These are phyloP conservation scores for Orbicella faveolata DNA, from an alignment of 64 coral and sea anemone genomes.

Conservation along the genomic window DNA sequence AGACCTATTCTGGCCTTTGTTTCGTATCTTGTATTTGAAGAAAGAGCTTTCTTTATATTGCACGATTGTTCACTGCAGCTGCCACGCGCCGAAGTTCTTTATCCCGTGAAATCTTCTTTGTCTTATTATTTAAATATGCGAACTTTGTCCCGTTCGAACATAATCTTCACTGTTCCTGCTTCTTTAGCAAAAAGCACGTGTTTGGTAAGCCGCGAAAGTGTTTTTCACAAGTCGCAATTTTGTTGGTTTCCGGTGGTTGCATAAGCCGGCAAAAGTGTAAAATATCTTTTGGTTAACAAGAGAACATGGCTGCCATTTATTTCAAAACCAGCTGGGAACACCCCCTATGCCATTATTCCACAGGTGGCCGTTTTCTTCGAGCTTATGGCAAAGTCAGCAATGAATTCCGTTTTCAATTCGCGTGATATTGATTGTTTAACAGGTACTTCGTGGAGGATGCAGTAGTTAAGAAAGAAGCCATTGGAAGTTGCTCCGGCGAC, in stretches of 20 bases:
- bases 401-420: not conserved
- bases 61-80: slow-evolving; percentile 8
- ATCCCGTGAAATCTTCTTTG: slow-evolving; percentile 7
- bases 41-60: not conserved
- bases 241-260: not conserved
- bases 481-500: not conserved
- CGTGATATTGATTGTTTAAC: too few relatives aligned
- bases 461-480: too few relatives aligned
- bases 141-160: slow-evolving; percentile 2
- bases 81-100: slow-evolving; percentile 15
- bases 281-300: not conserved
- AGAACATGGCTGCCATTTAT: not conserved
- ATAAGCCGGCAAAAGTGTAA: not conserved
- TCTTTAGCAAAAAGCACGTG: slow-evolving; percentile 16
- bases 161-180: not conserved
- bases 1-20: not conserved
- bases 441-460: too few relatives aligned
- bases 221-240: not conserved
- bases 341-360: not conserved
- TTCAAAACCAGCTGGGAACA: not conserved
- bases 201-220: not conserved
- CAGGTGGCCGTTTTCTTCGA: not conserved
- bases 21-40: not conserved
- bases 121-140: slow-evolving; percentile 32
- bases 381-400: not conserved